A percentile compares a stretch with the other conserved stretches of the same genome.
Evolutionary conservation across 1,140 invertebrate species (phyloP).

Genomic region (Lepidostoma basale): DNA sequence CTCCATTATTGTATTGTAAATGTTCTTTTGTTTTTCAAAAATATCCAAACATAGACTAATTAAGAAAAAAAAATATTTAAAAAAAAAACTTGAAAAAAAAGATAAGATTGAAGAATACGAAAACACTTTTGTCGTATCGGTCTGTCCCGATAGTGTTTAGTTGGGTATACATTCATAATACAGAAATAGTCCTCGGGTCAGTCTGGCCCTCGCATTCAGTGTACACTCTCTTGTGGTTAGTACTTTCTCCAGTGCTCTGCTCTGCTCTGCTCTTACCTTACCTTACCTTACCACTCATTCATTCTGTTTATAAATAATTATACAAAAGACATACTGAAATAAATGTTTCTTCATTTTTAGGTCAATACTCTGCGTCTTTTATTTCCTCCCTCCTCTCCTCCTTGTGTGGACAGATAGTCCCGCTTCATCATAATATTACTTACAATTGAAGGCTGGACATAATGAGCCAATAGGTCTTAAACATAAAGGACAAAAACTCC

Average conservation of each 20-base stretch:
- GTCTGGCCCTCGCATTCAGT: constrained; percentile 34
- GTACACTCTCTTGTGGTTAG: constrained; percentile 50
- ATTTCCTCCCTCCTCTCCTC: no score
- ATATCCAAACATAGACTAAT: constrained; percentile 53
- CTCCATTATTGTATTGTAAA: constrained; percentile 45
- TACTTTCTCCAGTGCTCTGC: constrained; percentile 54
- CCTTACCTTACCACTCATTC: constrained; percentile 52
- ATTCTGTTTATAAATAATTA: constrained; percentile 65
- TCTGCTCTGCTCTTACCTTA: constrained; percentile 53
- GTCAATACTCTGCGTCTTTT: constrained; percentile 60
- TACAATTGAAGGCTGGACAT: no score
- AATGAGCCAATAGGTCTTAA: no score
- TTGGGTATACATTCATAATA: constrained; percentile 42
- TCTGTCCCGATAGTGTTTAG: constrained; percentile 38
- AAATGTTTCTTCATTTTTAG: constrained; percentile 77
- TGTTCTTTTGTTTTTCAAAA: constrained; percentile 47
- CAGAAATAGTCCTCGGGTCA: constrained; percentile 41
- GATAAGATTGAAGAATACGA: constrained; percentile 41
- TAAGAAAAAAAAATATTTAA: constrained; percentile 54
- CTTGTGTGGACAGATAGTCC: no score
- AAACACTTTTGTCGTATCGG: constrained; percentile 25
- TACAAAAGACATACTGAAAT: constrained; percentile 67
- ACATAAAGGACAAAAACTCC: no score
- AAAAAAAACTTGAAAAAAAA: constrained; percentile 44
- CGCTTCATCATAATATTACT: no score